Percentiles rank a stretch among this genome's conserved stretches.
Conservation (phyloP, 2,888 invertebrate genomes). For the Nomada ruficornis region DNA sequence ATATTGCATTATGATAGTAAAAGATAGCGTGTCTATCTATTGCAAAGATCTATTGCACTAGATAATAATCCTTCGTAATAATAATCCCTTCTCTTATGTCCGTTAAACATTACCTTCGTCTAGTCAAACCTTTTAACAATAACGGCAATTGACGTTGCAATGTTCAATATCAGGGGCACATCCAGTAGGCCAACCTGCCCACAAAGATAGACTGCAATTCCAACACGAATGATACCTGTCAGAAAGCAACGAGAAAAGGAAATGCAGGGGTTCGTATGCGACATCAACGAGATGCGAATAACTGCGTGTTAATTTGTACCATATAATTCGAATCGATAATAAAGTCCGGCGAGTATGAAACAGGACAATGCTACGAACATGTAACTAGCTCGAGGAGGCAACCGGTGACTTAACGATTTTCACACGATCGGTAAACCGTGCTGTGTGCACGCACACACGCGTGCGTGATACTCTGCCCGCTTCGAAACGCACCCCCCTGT, state of each 20-base stretch:
- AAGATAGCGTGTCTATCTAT: too few relatives aligned
- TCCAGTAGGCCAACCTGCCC: background rate
- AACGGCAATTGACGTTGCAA: background rate
- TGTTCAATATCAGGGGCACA: background rate
- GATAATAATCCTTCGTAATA: too few relatives aligned
- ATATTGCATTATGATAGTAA: too few relatives aligned
- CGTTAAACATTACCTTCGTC: too few relatives aligned
- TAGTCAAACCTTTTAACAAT: too few relatives aligned
- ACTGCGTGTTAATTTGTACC: slow-evolving; percentile 6
- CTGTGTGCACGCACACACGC: slow-evolving; percentile 19
- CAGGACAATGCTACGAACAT: background rate
- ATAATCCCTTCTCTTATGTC: too few relatives aligned
- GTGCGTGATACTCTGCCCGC: slow-evolving; percentile 14
- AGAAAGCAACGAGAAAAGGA: background rate
- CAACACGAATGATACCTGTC: background rate
- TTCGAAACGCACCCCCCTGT: slow-evolving; percentile 35
- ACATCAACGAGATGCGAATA: background rate
- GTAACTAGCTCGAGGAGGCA: background rate
- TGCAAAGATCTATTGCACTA: too few relatives aligned
- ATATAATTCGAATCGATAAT: slow-evolving; percentile 15
- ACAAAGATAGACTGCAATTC: background rate
- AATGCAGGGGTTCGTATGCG: background rate
- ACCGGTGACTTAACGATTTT: slow-evolving; percentile 34
- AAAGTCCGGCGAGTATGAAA: background rate
- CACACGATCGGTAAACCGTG: slow-evolving; percentile 34